These are phyloP conservation scores for Rhopalosiphum padi DNA, from an alignment of 1,140 invertebrate genomes.

Conservation along the genomic window DNA sequence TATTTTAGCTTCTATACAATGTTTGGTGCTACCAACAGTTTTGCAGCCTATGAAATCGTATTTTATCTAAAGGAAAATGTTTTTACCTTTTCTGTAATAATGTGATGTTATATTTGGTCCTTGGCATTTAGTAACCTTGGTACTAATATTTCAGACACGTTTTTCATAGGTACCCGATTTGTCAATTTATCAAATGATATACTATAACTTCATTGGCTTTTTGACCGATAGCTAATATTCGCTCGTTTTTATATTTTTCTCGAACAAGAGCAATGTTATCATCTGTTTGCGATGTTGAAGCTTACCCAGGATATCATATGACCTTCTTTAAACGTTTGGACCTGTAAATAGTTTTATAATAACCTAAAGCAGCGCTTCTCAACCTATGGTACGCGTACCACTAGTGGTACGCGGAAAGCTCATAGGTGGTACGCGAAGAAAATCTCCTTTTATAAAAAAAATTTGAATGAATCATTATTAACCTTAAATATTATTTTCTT, in stretches of 20 bases:
- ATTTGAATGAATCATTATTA: too few species aligned
- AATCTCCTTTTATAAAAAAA: too few species aligned
- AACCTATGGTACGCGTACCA: too few species aligned
- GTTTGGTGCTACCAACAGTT: neutral
- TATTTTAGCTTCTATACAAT: neutral
- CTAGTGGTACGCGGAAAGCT: too few species aligned
- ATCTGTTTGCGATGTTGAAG: neutral
- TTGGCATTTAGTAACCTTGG: neutral
- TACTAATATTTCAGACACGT: neutral
- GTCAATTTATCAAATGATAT: neutral
- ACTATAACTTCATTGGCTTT: neutral
- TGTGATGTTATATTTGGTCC: neutral
- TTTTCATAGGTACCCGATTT: neutral
- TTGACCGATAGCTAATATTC: neutral
- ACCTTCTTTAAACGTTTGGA: too few species aligned
- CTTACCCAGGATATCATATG: neutral
- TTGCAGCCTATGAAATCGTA: neutral
- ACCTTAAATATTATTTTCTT: too few species aligned
- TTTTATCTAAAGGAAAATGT: neutral
- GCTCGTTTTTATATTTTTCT: neutral
- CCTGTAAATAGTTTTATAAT: too few species aligned
- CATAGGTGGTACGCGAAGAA: too few species aligned
- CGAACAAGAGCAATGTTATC: neutral
- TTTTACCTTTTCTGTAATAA: neutral
- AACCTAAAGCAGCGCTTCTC: neutral